Evolutionary conservation across 1,140 invertebrate species (phyloP), one percentile per base, ranked within the genome.

Genomic region (Neotoxoptera formosana): DNA sequence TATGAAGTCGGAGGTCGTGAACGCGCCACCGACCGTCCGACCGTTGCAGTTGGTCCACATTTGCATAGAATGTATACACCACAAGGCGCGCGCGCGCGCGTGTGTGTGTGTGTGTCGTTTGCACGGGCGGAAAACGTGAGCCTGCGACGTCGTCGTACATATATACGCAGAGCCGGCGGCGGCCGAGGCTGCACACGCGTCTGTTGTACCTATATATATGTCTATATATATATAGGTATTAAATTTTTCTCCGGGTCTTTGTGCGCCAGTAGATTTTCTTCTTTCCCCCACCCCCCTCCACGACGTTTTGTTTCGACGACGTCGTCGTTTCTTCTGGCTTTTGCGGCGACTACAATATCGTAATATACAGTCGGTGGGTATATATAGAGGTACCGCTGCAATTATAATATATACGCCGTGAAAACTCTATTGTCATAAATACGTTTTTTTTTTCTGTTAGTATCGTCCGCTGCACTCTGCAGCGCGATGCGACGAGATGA

Each of bases 41-140:
- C 41, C 41, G 41, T 21, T 30, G 41, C 83, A 45, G 87, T 90
- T 20, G 51, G 88, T 90, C 88, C 23, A n/a, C 51, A 89, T 89
- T 89, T 89, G 87, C 87, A 89, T 89, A 89, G 87, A 89, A 89
- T 89, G 87, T 83, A 67, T 60, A 67, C 7, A 23, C n/a, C n/a
- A n/a, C n/a, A n/a, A n/a, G n/a, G n/a, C 60, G 9, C 20, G 21
- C n/a, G 21, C 23, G 53, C 23, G 53, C 7, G 53, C 25, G 23
- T 25, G 9, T 8, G 56, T 30, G 56, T 60, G 56, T 67, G 30
- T n/a, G 25, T 34, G 45, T 87, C 30, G 25, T n/a, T 47, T 20
- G 87, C 20, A 51, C 87, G 45, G n/a, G 47, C 11, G 48, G 51
- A 89, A 53, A 53, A 53, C 87, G 87, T 56, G 87, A 48, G 87